phyloP scores from a whole-genome alignment of 35 echinoderm and acorn worm genomes.

The Stichopus chloronotus region DNA sequence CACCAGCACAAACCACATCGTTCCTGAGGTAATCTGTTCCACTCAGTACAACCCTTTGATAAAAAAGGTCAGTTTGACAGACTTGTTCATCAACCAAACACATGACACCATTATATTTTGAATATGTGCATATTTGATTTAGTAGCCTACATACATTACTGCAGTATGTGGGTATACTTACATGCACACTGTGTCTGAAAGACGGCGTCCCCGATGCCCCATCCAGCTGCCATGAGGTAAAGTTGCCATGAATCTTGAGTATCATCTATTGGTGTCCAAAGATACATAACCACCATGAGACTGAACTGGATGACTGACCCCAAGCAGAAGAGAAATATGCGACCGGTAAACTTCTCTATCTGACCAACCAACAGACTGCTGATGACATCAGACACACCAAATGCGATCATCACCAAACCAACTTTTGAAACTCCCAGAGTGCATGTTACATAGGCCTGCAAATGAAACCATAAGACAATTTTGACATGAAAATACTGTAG shows the following conservation, averaged over 20 bases:
- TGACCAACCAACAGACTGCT: constrained; percentile 51
- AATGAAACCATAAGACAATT: constrained; percentile 1
- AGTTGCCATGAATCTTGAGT: constrained; percentile 24
- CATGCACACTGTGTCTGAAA: constrained; percentile 74
- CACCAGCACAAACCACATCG: no score
- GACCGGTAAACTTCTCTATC: constrained; percentile 50
- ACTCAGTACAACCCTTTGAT: no score
- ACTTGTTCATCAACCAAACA: no score
- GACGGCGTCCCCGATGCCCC: constrained; percentile 74
- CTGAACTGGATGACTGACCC: constrained; percentile 30
- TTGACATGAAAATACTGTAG: neutral
- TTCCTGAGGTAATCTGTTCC: no score
- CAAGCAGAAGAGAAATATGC: constrained; percentile 55
- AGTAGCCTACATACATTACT: no score
- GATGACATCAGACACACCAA: constrained; percentile 54
- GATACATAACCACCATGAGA: constrained; percentile 25
- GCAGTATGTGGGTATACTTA: constrained; percentile 12
- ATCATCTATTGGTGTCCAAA: constrained; percentile 42
- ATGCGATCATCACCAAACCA: constrained; percentile 62
- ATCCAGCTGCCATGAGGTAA: constrained; percentile 58
- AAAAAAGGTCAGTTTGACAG: no score
- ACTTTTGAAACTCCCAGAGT: constrained; percentile 53
- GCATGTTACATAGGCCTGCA: constrained; percentile 71
- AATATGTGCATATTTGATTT: no score
- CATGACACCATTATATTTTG: no score